phyloP scores from a whole-genome alignment of 64 coral and sea anemone genomes.

The Porites lutea region DNA sequence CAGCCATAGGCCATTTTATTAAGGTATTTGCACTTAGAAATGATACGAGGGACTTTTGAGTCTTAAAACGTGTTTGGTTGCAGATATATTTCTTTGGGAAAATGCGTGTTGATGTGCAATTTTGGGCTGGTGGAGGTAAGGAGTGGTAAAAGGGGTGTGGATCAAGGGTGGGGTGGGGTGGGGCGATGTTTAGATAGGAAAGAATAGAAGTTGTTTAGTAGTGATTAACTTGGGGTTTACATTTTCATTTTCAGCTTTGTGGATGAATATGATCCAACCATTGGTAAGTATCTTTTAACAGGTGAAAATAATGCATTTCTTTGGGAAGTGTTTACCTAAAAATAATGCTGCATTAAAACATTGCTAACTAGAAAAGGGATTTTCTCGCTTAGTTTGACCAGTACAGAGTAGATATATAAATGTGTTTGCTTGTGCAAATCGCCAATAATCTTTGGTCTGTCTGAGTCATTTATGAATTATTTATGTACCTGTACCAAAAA shows the following conservation, averaged over 20 bases:
- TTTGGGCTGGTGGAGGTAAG: not conserved
- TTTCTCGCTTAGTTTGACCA: no score
- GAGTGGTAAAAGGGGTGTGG: slow-evolving; percentile 23
- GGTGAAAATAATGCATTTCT: no score
- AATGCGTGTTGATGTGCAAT: slow-evolving; percentile 2
- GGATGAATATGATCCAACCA: slow-evolving; percentile 99
- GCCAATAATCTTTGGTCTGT: no score
- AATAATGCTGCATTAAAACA: no score
- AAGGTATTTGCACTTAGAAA: not conserved
- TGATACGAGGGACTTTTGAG: no score
- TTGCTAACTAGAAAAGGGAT: no score
- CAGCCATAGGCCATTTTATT: not conserved
- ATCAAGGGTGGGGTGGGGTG: slow-evolving; percentile 5
- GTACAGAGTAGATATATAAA: no score
- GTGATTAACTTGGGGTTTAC: not conserved
- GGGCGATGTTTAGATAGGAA: not conserved
- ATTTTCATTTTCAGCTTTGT: slow-evolving; percentile 91
- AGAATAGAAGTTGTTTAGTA: not conserved
- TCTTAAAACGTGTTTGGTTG: not conserved
- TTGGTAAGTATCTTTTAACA: slow-evolving; percentile 75
- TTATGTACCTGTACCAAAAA: no score
- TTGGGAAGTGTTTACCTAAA: no score
- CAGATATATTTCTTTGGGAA: not conserved
- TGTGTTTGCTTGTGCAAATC: no score
- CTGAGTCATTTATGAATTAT: no score